A percentile compares a stretch with the other conserved stretches of the same genome.
These are phyloP conservation scores for Cristatella mucedo DNA, from an alignment of 2,888 invertebrate species.

Conservation along the genomic window DNA sequence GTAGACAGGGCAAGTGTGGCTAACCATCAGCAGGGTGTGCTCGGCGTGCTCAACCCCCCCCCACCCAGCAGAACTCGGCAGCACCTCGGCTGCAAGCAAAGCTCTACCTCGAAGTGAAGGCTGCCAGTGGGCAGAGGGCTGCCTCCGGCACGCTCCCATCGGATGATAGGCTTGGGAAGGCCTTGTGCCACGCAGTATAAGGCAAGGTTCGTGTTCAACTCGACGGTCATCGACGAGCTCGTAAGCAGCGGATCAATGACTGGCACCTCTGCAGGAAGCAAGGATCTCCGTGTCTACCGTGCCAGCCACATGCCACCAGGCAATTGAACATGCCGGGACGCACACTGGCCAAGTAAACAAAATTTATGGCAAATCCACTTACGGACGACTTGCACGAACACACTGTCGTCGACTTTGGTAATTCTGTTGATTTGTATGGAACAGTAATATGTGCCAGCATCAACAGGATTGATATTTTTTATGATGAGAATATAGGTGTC, in stretches of 20 bases:
- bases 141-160: conserved; percentile 5
- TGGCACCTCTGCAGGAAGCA: conserved; percentile 1
- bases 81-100: too few relatives aligned
- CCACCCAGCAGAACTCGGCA: too few relatives aligned
- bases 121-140: conserved; percentile 3
- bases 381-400: conserved; percentile 2
- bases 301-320: too few relatives aligned
- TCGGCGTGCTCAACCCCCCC: too few relatives aligned
- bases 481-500: conserved; percentile 7
- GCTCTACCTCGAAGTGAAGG: neutral
- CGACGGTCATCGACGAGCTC: neutral
- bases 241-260: conserved; percentile 5
- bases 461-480: conserved; percentile 4
- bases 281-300: too few relatives aligned
- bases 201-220: neutral
- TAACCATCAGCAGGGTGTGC: too few relatives aligned
- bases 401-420: neutral
- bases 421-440: neutral
- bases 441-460: conserved; percentile 3
- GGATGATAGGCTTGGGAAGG: conserved; percentile 1
- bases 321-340: too few relatives aligned
- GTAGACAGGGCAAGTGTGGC: too few relatives aligned
- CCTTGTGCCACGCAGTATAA: conserved; percentile 6
- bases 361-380: too few relatives aligned
- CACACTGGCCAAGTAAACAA: too few relatives aligned